Evolutionary conservation across 2,113 vertebrate genomes (phyloP).

Genomic region (Copsychus sechellarum): DNA sequence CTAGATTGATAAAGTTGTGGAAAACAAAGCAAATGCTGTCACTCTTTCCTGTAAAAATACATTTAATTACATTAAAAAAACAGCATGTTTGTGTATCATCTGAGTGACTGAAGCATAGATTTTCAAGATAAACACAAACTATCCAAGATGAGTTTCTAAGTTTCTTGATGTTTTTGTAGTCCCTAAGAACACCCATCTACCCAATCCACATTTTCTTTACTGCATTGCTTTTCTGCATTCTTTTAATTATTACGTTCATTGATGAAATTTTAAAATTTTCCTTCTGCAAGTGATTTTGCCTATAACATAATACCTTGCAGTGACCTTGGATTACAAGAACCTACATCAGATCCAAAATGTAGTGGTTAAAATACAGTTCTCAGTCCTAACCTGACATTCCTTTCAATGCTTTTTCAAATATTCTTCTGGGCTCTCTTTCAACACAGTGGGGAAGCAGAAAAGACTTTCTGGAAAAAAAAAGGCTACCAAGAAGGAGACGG

Average conservation of each 20-base stretch:
- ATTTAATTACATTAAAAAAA: neutral
- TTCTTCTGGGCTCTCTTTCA: neutral
- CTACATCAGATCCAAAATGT: neutral
- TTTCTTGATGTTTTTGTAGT: neutral
- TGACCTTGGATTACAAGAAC: neutral
- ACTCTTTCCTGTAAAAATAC: neutral
- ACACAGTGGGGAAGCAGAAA: neutral
- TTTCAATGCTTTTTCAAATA: neutral
- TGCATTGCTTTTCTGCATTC: neutral
- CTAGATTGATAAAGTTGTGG: neutral
- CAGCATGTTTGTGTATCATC: neutral
- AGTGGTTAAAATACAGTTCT: neutral
- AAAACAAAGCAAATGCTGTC: neutral
- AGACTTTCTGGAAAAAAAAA: neutral
- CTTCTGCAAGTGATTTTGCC: neutral
- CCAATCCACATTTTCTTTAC: neutral
- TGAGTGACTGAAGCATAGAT: neutral
- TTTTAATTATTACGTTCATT: neutral
- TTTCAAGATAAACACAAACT: neutral
- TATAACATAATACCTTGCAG: neutral
- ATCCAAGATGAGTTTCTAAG: neutral
- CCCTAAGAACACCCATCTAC: neutral
- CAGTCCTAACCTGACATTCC: neutral
- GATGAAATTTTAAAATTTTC: neutral
- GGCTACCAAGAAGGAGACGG: neutral